A percentile compares a stretch with the other conserved stretches of the same genome.
Evolutionary conservation across 2,113 vertebrate genomes (phyloP).

Genomic region (Nothoprocta perdicaria): DNA sequence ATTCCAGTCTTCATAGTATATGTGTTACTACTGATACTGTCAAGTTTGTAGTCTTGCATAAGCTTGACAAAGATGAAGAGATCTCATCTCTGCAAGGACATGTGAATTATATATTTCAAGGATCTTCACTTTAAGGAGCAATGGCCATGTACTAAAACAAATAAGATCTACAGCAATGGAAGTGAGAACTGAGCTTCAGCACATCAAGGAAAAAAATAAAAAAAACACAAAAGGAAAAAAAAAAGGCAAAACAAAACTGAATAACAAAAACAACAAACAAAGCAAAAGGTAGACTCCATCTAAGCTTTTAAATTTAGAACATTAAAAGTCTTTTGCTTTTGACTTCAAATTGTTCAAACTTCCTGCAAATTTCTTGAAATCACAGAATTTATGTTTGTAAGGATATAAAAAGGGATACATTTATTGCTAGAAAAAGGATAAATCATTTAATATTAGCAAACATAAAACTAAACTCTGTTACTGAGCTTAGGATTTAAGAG

Average conservation of each 20-base stretch:
- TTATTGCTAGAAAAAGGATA: not conserved
- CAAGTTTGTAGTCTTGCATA: not conserved
- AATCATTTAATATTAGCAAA: not conserved
- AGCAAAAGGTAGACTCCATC: not conserved
- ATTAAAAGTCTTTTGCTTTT: not conserved
- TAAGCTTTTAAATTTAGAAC: rapidly evolving
- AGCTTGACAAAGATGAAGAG: not conserved
- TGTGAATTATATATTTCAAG: not conserved
- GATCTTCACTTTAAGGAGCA: not conserved
- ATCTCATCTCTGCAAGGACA: not conserved
- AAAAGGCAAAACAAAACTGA: not conserved
- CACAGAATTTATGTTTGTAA: not conserved
- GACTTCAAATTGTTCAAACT: not conserved
- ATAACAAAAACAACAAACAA: not conserved
- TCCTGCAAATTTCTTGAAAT: not conserved
- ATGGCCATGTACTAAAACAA: not conserved
- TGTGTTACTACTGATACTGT: not conserved
- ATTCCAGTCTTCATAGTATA: no score
- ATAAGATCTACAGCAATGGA: not conserved
- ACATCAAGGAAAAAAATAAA: not conserved
- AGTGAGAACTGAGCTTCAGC: not conserved
- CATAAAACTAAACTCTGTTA: not conserved
- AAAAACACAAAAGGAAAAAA: rapidly evolving
- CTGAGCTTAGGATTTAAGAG: not conserved
- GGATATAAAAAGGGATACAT: not conserved